Base-by-base conservation (phyloP, 2,888 invertebrate genomes). In the Helobdella robusta region DNA sequence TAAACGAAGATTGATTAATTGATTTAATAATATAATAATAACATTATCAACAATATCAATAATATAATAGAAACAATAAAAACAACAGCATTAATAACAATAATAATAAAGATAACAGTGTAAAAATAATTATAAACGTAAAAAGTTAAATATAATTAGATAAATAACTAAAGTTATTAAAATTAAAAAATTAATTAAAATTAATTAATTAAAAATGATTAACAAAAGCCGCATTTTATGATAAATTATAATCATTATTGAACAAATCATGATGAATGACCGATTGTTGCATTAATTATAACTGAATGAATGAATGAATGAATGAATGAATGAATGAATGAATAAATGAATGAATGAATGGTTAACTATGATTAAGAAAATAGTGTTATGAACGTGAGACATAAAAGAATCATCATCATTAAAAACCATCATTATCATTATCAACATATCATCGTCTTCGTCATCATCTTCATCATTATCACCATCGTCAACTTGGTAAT, bases 381-480 rank as follows among this genome's bases (percentile, higher is more conserved):
- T 15, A 40, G 44, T 40, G n/a, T n/a, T n/a, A 15, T 40, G n/a
- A 40, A 15, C n/a, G n/a, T 11, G 11, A 15, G 44, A 40, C n/a
- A 15, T 40, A n/a, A 40, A n/a, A 40, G 44, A 40, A 40, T 15
- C 44, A 30, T n/a, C 56, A 56, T 30, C n/a, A 56, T 28, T 5
- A 15, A 4, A 30, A 56, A 56, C 32, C 30, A 4, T 56, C 2
- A 18, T 30, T 18, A 18, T 40, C 18, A 18, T 18, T 18, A 18
- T 25, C 18, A 56, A 5, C 6, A 40, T 18, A 15, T 18, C 11
- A 8, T 40, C 40, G 40, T 11, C 11, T 18, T 11, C 40, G n/a
- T 52, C 52, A 52, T 23, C 52, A 52, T 52, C 52, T 25, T 52
- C 5, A 52, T 52, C 52, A 52, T n/a, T 23, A 2, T 25, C 20